Evolutionary conservation across 1,140 invertebrate species (phyloP).

Genomic region (Bilobella aurantiaca): DNA sequence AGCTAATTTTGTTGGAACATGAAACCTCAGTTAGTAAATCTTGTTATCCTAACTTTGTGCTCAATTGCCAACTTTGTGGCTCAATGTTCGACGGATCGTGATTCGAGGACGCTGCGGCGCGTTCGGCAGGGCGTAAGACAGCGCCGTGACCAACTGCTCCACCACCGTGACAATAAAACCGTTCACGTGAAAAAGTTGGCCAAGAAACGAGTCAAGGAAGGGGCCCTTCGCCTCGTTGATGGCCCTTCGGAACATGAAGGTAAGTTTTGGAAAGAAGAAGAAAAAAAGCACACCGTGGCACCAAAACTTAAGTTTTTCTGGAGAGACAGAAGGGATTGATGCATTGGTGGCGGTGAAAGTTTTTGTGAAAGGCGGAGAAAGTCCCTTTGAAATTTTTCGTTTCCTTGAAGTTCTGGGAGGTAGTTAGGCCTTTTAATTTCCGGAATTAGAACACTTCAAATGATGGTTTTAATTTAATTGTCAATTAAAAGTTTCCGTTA

Average conservation of each 20-base stretch:
- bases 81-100: neutral
- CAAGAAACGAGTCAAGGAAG: constrained; percentile 55
- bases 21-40: neutral
- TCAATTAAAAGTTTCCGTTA: too few relatives aligned
- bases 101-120: neutral
- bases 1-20: too few relatives aligned
- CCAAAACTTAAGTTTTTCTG: too few relatives aligned
- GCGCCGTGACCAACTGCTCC: constrained; percentile 16
- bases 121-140: too few relatives aligned
- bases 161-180: constrained; percentile 40
- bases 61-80: neutral
- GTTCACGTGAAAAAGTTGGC: constrained; percentile 43
- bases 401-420: too few relatives aligned
- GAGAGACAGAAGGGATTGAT: too few relatives aligned
- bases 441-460: neutral
- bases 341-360: too few relatives aligned
- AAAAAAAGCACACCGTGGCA: too few relatives aligned
- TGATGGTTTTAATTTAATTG: neutral
- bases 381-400: too few relatives aligned
- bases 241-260: constrained; percentile 57
- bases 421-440: too few relatives aligned
- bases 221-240: constrained; percentile 56
- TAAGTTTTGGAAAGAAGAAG: too few relatives aligned
- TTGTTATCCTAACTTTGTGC: neutral
- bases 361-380: too few relatives aligned